Base-by-base conservation (phyloP, 2,888 invertebrate genomes). In the Sisyra nigra region DNA sequence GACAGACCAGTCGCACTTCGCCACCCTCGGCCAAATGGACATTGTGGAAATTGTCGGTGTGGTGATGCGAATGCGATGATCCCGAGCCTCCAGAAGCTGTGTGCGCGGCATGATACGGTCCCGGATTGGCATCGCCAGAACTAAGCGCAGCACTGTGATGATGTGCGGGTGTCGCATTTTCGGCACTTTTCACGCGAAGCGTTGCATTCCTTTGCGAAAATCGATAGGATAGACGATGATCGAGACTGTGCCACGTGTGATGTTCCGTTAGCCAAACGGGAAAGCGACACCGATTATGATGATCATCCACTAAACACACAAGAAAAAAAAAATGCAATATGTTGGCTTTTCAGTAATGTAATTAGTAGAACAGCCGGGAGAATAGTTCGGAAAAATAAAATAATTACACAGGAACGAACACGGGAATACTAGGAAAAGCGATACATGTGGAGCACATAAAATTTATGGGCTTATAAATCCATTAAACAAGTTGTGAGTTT, bases 211-310 rank as follows among this genome's bases (percentile, higher is more conserved):
- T 72, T 47, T 74, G 78, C 11, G 80, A 79, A 56, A 82, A 81
- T 53, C 76, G 80, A 62, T 80, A 83, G 46, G 72, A 75, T 55
- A 74, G 76, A 15, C 71, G 67, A 52, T 80, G 79, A 55, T 85
- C 83, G 45, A 86, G 60, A 45, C 80, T 80, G 59, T 78, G 74
- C 86, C 85, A 86, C 51, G 80, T 79, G 61, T 81, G 81, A 54
- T 82, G 82, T 43, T 77, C 74, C 48, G 80, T 78, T 47, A 85
- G 74, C 84, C 85, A 86, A 9, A 67, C 58, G 0, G 85, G 85
- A 61, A 83, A 85, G 55, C 79, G 80, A 60, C 86, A 86, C 46
- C 75, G 71, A 52, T 73, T 75, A 60, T 80, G 80, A 48, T 79
- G 78, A 50, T 78, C 78, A 52, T 81, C 82, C 45, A 76, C 83